Evolutionary conservation across 2,113 vertebrate species (phyloP).

Genomic region (Psilopogon haemacephalus): DNA sequence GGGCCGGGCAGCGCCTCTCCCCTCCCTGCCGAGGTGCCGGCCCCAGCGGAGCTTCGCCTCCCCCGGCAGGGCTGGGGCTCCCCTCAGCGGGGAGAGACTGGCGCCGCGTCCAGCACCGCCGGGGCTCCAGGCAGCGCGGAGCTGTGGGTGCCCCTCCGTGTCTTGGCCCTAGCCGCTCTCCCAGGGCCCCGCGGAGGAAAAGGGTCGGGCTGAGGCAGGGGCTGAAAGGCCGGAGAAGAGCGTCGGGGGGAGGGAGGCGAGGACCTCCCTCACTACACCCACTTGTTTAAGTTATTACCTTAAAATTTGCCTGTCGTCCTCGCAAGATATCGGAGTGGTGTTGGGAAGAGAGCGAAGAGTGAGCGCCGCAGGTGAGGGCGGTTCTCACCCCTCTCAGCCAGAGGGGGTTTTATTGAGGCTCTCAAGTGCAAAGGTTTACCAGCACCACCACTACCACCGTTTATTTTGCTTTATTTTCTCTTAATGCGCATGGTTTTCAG

Average conservation of each 20-base stretch:
- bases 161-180: not conserved
- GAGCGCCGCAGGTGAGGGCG: not conserved
- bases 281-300: fast-evolving
- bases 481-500: not conserved
- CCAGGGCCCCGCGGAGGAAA: not conserved
- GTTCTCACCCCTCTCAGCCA: not conserved
- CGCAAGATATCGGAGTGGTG: not conserved
- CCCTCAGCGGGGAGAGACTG: conserved; percentile 34
- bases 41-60: not conserved
- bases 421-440: fast-evolving
- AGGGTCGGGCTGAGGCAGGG: too few relatives aligned
- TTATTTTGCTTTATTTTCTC: fast-evolving
- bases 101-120: not conserved
- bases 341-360: not conserved
- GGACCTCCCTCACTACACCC: too few relatives aligned
- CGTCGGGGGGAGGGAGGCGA: not conserved
- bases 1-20: not conserved
- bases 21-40: conserved; percentile 21
- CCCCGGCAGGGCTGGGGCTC: conserved; percentile 40
- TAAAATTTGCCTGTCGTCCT: too few relatives aligned
- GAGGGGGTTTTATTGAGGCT: fast-evolving
- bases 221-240: too few relatives aligned
- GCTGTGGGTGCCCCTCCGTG: not conserved
- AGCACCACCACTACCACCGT: fast-evolving
- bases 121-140: not conserved